Evolutionary conservation across 1,140 invertebrate species (phyloP).

Genomic region (Melitaea cinxia): DNA sequence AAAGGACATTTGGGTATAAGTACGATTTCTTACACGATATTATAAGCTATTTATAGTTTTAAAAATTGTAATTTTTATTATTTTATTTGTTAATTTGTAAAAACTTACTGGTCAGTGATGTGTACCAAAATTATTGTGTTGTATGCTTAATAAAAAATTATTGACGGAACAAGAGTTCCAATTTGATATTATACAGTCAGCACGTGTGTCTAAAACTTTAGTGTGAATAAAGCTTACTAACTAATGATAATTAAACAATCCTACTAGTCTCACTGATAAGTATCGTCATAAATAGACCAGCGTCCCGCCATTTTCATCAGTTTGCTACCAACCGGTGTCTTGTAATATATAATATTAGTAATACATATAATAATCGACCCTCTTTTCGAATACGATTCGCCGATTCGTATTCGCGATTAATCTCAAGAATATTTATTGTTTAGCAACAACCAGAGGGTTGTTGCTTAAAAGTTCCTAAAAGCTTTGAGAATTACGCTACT

Average conservation of each 20-base stretch:
- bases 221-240: constrained; percentile 18
- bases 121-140: too few relatives aligned
- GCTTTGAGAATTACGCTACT: constrained; percentile 81
- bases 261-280: constrained; percentile 61
- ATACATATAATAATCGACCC: constrained; percentile 31
- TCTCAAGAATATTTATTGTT: constrained; percentile 39
- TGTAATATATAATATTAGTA: constrained; percentile 41
- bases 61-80: too few relatives aligned
- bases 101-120: too few relatives aligned
- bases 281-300: constrained; percentile 53
- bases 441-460: constrained; percentile 78
- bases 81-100: too few relatives aligned
- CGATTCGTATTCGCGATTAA: constrained; percentile 46
- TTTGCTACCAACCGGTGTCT: constrained; percentile 48
- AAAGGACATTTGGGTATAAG: too few relatives aligned
- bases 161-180: too few relatives aligned
- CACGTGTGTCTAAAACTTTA: background rate
- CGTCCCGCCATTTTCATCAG: constrained; percentile 48
- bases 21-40: too few relatives aligned
- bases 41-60: too few relatives aligned
- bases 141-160: too few relatives aligned
- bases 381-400: constrained; percentile 42
- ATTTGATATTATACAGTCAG: too few relatives aligned
- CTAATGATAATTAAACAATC: constrained; percentile 55
- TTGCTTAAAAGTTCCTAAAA: constrained; percentile 75